These are phyloP conservation scores for Artemisiospiza belli DNA, from an alignment of 2,113 vertebrate genomes.

Conservation along the genomic window DNA sequence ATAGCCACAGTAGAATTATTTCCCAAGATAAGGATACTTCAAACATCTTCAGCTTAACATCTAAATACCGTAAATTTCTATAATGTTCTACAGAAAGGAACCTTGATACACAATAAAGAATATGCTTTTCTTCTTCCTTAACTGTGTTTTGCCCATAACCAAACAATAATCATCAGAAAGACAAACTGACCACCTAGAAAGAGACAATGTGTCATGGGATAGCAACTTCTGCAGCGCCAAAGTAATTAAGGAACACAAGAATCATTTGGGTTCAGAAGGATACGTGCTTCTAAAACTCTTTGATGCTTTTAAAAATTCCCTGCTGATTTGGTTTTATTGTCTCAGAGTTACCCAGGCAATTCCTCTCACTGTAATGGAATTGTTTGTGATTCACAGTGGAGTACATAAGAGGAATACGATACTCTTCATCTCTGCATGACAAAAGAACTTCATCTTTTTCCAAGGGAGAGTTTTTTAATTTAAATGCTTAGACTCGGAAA, in stretches of 20 bases:
- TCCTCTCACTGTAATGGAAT: neutral
- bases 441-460: slow-evolving; percentile 28
- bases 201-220: neutral
- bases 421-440: slow-evolving; percentile 25
- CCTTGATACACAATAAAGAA: neutral
- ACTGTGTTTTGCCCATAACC: neutral
- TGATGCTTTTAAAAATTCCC: neutral
- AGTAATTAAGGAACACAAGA: neutral
- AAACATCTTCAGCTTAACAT: neutral
- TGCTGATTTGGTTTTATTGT: neutral
- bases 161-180: neutral
- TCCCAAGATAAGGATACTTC: neutral
- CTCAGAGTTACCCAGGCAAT: neutral
- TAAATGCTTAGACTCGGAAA: neutral
- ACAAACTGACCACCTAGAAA: neutral
- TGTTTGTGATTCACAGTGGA: slow-evolving; percentile 13
- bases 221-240: neutral
- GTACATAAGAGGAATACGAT: slow-evolving; percentile 22
- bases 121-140: neutral
- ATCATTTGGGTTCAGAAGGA: neutral
- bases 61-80: neutral
- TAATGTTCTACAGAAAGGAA: neutral
- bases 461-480: slow-evolving; percentile 4
- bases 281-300: neutral
- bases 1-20: neutral